Percentiles rank a stretch among this genome's conserved stretches.
Evolutionary conservation across 2,797 vertebrate genomes (phyloP).

Genomic region (Cheirogaleus major): DNA sequence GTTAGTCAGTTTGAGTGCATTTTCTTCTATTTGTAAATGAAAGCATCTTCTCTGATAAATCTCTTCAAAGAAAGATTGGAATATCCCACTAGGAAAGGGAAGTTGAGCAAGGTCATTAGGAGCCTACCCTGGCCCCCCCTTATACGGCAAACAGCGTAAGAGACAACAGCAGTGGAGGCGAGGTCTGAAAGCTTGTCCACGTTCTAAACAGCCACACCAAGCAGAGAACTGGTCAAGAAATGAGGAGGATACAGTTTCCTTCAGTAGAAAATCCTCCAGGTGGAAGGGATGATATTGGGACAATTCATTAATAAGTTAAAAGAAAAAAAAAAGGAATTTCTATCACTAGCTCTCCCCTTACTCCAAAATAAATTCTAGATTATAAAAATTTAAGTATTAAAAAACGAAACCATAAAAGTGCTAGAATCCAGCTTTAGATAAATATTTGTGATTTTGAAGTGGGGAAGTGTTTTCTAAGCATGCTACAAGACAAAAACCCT

Average conservation of each 20-base stretch:
- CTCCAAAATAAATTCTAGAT: not conserved
- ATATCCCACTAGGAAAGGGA: not conserved
- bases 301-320: not conserved
- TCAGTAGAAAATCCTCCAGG: not conserved
- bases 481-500: not conserved
- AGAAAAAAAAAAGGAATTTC: not conserved
- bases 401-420: not conserved
- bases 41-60: not conserved
- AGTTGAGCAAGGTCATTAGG: not conserved
- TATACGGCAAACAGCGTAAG: not conserved
- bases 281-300: no score
- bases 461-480: not conserved
- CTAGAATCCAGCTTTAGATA: not conserved
- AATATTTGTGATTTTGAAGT: not conserved
- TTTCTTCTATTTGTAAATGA: not conserved
- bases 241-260: not conserved
- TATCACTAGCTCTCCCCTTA: not conserved
- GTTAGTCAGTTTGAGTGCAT: not conserved
- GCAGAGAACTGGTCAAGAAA: not conserved
- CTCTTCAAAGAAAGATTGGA: not conserved
- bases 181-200: not conserved
- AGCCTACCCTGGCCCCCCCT: not conserved
- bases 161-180: not conserved
- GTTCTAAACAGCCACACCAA: not conserved
- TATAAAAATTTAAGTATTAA: not conserved